Conservation (phyloP, 2,113 vertebrate species). For the Xiphophorus maculatus region DNA sequence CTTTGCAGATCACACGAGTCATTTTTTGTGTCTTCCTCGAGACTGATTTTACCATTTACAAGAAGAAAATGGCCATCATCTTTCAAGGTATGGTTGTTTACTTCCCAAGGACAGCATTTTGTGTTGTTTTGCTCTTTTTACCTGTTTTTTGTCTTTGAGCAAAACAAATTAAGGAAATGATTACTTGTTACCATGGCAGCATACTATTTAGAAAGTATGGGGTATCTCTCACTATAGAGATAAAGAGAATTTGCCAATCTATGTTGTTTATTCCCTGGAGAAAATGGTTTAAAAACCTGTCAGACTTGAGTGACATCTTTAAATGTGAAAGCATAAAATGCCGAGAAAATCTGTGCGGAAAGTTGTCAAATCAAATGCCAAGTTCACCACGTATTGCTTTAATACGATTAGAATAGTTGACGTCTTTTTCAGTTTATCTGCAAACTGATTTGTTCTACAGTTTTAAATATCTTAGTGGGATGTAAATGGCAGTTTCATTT, state of each 20-base stretch:
- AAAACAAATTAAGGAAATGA: neutral
- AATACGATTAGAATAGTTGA: constrained; percentile 45
- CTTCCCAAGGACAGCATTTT: neutral
- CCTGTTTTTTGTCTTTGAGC: neutral
- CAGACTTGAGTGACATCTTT: constrained; percentile 39
- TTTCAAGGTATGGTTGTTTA: constrained; percentile 85
- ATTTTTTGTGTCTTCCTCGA: constrained; percentile 99
- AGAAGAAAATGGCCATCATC: constrained; percentile 91
- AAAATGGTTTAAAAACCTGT: constrained; percentile 26
- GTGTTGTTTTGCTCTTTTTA: neutral
- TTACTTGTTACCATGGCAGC: constrained; percentile 16
- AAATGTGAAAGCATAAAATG: constrained; percentile 45
- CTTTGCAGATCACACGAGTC: constrained; percentile 89
- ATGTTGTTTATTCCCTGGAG: constrained; percentile 21
- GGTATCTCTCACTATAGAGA: neutral
- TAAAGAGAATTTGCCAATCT: constrained; percentile 22
- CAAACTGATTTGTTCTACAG: constrained; percentile 50
- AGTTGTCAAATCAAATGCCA: constrained; percentile 47
- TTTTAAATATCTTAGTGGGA: constrained; percentile 54
- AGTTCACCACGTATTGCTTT: constrained; percentile 29
- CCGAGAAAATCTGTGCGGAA: constrained; percentile 37
- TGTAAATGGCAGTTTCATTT: constrained; percentile 66
- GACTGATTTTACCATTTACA: constrained; percentile 95
- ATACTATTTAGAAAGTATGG: neutral
- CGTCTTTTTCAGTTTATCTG: constrained; percentile 38